A percentile compares a stretch with the other conserved stretches of the same genome.
phyloP scores from a whole-genome alignment of 2,113 vertebrate species.

The Neodon shergylaensis region DNA sequence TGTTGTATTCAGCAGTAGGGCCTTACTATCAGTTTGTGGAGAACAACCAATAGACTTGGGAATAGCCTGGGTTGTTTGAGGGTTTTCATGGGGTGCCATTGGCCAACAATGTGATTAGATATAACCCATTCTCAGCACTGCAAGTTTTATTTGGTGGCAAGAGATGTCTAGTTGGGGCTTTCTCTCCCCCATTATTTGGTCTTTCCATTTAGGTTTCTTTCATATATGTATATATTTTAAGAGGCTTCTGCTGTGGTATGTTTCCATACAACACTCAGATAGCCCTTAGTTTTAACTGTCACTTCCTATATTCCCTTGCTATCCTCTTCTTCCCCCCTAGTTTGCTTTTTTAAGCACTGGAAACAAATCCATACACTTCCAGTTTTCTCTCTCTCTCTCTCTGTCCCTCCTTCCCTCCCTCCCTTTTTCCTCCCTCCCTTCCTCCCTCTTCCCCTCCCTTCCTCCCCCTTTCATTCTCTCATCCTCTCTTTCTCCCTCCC shows the following conservation, averaged over 20 bases:
- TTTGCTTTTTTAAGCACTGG: too few relatives aligned
- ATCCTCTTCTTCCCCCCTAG: too few relatives aligned
- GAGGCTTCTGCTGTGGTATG: not conserved
- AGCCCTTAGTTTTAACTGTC: too few relatives aligned
- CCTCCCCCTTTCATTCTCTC: too few relatives aligned
- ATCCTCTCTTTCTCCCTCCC: too few relatives aligned
- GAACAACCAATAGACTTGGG: not conserved
- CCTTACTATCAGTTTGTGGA: not conserved
- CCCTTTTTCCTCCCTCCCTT: too few relatives aligned
- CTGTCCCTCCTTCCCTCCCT: too few relatives aligned
- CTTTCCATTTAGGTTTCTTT: not conserved
- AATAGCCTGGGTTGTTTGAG: not conserved
- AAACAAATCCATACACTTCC: too few relatives aligned
- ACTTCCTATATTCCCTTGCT: too few relatives aligned
- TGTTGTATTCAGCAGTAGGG: not conserved
- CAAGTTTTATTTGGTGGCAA: not conserved
- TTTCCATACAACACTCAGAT: not conserved
- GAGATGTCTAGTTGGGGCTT: not conserved
- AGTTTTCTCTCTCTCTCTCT: too few relatives aligned
- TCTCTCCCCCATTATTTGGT: not conserved
- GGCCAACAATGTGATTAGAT: not conserved
- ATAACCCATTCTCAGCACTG: not conserved
- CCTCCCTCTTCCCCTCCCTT: too few relatives aligned
- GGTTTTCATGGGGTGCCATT: not conserved
- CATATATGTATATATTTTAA: too few relatives aligned